Conservation (phyloP, 2,888 invertebrate genomes). For the Ormyrus nitidulus region DNA sequence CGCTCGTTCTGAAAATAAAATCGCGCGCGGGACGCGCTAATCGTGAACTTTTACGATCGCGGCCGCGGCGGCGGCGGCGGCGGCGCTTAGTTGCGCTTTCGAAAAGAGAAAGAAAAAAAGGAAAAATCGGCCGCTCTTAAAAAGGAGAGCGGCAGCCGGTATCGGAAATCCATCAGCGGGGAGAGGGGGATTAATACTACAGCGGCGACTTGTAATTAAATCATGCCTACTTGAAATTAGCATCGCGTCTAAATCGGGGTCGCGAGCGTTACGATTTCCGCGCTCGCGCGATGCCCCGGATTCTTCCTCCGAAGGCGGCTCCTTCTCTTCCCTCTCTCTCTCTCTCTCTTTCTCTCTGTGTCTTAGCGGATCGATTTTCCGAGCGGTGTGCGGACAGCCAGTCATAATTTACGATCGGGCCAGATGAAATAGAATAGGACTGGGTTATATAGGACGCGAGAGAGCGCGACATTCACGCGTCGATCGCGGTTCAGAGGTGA, state of each 20-base stretch:
- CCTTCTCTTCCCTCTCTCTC: too few relatives aligned
- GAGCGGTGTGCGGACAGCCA: background rate
- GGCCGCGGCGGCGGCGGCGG: too few relatives aligned
- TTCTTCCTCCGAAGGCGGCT: background rate
- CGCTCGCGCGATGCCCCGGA: conserved; percentile 9
- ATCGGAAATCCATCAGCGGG: too few relatives aligned
- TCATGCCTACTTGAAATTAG: conserved; percentile 26
- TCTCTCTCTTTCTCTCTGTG: background rate
- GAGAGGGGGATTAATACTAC: too few relatives aligned
- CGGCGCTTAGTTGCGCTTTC: too few relatives aligned
- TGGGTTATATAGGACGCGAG: conserved; percentile 4
- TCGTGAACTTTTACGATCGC: too few relatives aligned
- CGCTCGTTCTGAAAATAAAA: too few relatives aligned
- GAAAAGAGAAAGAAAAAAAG: too few relatives aligned
- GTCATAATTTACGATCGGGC: conserved; percentile 35
- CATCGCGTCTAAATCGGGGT: conserved; percentile 29
- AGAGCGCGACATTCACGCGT: conserved; percentile 10
- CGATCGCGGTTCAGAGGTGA: conserved; percentile 9
- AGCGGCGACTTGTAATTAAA: conserved; percentile 18
- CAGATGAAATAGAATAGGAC: conserved; percentile 21
- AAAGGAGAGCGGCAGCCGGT: too few relatives aligned
- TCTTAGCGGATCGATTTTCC: conserved; percentile 27
- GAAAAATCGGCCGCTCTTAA: too few relatives aligned
- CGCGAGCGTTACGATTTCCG: conserved; percentile 11
- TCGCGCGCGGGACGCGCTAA: too few relatives aligned